These are phyloP conservation scores for Diploscapter pachys DNA, from an alignment of 1,140 invertebrate genomes.

Conservation along the genomic window DNA sequence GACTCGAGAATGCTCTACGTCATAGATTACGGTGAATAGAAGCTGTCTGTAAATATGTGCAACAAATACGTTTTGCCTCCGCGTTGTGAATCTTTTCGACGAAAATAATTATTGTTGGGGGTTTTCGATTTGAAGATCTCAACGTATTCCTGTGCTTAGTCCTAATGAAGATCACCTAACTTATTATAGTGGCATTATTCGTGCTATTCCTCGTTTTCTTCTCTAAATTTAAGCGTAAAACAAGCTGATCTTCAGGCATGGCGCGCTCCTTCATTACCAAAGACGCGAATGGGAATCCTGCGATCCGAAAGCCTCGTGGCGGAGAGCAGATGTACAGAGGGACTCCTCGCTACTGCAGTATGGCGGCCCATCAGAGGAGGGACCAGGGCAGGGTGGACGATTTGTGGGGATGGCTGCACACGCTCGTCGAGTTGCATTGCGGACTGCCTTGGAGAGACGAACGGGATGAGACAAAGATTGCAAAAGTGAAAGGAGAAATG, in stretches of 20 bases:
- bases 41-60: neutral
- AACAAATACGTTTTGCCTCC: neutral
- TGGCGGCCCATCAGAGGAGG: slow-evolving; percentile 43
- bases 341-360: slow-evolving; percentile 47
- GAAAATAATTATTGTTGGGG: no score
- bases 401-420: slow-evolving; percentile 51
- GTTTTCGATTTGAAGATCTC: neutral
- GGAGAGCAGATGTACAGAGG: slow-evolving; percentile 43
- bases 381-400: slow-evolving; percentile 52
- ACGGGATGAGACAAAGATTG: slow-evolving; percentile 23
- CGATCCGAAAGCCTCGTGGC: slow-evolving; percentile 38
- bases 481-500: slow-evolving; percentile 34
- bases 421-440: slow-evolving; percentile 47
- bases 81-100: slow-evolving; percentile 7
- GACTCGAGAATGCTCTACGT: slow-evolving; percentile 44
- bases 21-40: slow-evolving; percentile 44
- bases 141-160: neutral
- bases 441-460: slow-evolving; percentile 45
- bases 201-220: neutral
- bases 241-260: slow-evolving; percentile 26
- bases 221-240: neutral
- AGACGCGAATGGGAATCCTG: slow-evolving; percentile 20
- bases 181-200: neutral
- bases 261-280: slow-evolving; percentile 35
- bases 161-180: neutral